Conservation (phyloP, 2,797 vertebrate genomes). For the Schizopygopsis malacanthus region DNA sequence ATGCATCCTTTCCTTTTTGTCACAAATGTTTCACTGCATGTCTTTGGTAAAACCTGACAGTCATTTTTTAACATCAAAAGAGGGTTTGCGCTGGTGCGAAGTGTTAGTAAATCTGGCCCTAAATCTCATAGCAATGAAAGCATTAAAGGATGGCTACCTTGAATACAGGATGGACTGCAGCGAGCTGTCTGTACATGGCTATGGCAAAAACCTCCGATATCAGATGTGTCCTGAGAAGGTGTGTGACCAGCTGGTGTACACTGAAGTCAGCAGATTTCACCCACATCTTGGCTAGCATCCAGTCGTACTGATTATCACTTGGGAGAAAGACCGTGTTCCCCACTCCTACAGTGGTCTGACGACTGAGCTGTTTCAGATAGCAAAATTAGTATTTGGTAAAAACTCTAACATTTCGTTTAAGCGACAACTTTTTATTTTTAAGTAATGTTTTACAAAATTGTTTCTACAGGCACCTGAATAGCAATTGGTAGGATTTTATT, state of each 20-base stretch:
- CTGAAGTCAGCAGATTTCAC: conserved; percentile 94
- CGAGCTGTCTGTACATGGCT: conserved; percentile 91
- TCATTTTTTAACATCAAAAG: neutral
- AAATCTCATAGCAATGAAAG: neutral
- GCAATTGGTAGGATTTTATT: conserved; percentile 94
- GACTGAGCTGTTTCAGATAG: conserved; percentile 80
- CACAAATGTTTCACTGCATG: no score
- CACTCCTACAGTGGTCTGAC: conserved; percentile 78
- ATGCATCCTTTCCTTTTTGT: no score
- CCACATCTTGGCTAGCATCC: conserved; percentile 98
- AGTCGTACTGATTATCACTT: conserved; percentile 87
- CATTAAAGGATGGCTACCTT: conserved; percentile 78
- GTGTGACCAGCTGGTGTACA: conserved; percentile 91
- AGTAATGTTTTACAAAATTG: neutral
- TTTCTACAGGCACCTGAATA: conserved; percentile 86
- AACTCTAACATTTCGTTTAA: neutral
- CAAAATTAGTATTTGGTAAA: neutral
- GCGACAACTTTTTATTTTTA: neutral
- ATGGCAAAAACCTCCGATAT: conserved; percentile 92
- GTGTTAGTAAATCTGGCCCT: neutral
- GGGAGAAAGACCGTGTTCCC: conserved; percentile 93
- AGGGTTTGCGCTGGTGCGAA: neutral
- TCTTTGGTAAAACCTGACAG: neutral
- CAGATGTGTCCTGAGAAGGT: conserved; percentile 91
- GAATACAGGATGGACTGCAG: conserved; percentile 91